Base-by-base conservation (phyloP, 92 coral and sea anemone genomes). In the Phenganax subtilis region DNA sequence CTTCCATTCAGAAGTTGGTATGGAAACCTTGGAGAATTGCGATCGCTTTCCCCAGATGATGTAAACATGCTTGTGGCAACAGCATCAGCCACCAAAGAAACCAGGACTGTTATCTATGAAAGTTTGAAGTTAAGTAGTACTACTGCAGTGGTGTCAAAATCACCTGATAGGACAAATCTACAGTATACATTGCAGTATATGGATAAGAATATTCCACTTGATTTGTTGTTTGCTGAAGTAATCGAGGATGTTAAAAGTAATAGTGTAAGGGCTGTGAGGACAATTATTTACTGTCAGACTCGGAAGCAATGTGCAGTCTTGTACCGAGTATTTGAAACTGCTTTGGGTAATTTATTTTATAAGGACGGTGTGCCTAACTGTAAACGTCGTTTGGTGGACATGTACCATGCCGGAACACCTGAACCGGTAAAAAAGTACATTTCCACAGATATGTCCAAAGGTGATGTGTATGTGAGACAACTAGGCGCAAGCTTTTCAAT, bases 381-480 rank as follows among this genome's bases (percentile, higher is more conserved):
- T 51, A 70, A 2, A 70, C 6, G 55, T 70, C 8, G 75, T n/a
- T 3, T 14, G 29, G 75, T 70, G 0, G 54, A 70, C 3, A 70
- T 70, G 75, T 70, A 70, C 75, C 75, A 5, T 70, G 75, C 75
- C 31, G 75, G 75, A 51, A 1, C 75, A 70, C 75, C 75, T 31
- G 75, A 31, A 70, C 55, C 75, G 0, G 75, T 70, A 31, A 70
- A 59, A 20, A 20, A 0, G 25, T 20, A 0, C 25, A 59, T 59
- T 59, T 14, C n/a, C 0, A 59, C 0, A 14, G 25, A 14, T 20
- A 59, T 59, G 6, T 14, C 65, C 3, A 59, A 59, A 20, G 6
- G 25, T 14, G 65, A 59, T 59, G 85, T 30, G 88, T 82, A 66
- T 91, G 96, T 61, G 87, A 86, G 61, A 89, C 85, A 37, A 87